phyloP scores from a whole-genome alignment of 2,113 vertebrate species.

The Periophthalmus modestus region DNA sequence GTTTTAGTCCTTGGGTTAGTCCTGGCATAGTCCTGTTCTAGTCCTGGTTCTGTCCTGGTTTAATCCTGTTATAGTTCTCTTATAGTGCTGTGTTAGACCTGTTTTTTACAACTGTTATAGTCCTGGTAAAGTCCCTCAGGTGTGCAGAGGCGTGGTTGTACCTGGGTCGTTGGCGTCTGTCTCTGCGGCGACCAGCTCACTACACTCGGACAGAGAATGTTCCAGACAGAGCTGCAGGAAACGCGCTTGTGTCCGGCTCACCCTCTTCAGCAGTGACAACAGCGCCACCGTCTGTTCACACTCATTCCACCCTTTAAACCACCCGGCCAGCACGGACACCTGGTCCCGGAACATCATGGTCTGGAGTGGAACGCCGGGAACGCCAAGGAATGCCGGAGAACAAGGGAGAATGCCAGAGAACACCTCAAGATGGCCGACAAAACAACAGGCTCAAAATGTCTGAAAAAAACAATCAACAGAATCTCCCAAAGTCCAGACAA shows the following conservation, averaged over 20 bases:
- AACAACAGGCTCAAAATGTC: not conserved
- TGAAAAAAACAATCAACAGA: not conserved
- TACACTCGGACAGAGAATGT: conserved; percentile 95
- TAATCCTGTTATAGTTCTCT: not conserved
- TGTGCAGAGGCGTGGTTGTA: conserved; percentile 51
- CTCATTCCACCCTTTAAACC: conserved; percentile 99
- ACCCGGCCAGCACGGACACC: conserved; percentile 94
- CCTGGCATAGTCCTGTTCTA: no score
- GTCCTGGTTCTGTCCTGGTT: no score
- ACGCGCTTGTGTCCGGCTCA: conserved; percentile 95
- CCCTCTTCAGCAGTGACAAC: conserved; percentile 92
- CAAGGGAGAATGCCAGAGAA: not conserved
- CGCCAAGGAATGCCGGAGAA: not conserved
- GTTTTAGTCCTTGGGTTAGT: no score
- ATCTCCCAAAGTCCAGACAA: not conserved
- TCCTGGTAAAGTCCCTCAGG: not conserved
- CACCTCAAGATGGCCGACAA: not conserved
- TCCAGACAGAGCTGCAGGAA: conserved; percentile 98
- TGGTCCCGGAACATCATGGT: conserved; percentile 99
- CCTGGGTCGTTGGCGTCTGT: conserved; percentile 96
- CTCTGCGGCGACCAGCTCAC: conserved; percentile 93
- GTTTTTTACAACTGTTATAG: no score
- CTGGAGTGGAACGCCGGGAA: conserved; percentile 47
- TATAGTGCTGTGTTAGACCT: no score
- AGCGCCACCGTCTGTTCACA: conserved; percentile 98